Percentiles rank a stretch among this genome's conserved stretches.
phyloP scores from a whole-genome alignment of 2,888 invertebrate species.

The Xylophagus ater region DNA sequence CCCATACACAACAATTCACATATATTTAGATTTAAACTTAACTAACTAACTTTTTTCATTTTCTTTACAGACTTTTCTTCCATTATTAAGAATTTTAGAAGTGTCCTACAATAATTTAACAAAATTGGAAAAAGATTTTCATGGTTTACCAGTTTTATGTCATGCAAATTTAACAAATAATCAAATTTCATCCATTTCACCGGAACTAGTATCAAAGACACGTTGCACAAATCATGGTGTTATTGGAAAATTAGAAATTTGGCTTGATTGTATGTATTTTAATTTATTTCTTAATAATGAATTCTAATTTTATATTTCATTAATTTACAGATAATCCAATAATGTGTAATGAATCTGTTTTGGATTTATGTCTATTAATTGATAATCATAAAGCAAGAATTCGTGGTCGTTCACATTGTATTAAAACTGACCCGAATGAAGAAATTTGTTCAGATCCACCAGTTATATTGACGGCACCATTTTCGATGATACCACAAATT shows the following conservation, averaged over 20 bases:
- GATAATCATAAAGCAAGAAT: slow-evolving; percentile 62
- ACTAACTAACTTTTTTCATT: slow-evolving; percentile 3
- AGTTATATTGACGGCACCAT: slow-evolving; percentile 24
- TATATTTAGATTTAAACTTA: not conserved
- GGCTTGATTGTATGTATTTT: slow-evolving; percentile 60
- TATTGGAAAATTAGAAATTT: slow-evolving; percentile 53
- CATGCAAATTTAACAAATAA: slow-evolving; percentile 71
- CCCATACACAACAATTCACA: too few relatives aligned
- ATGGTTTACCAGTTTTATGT: slow-evolving; percentile 69
- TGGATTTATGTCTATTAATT: slow-evolving; percentile 57
- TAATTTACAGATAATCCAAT: slow-evolving; percentile 63
- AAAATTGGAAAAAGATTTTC: slow-evolving; percentile 65
- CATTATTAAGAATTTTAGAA: slow-evolving; percentile 61
- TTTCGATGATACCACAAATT: slow-evolving; percentile 24
- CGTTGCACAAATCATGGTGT: slow-evolving; percentile 70
- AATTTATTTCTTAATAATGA: slow-evolving; percentile 1
- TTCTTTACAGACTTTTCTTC: slow-evolving; percentile 59
- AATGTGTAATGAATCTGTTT: slow-evolving; percentile 60
- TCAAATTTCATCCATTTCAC: slow-evolving; percentile 57
- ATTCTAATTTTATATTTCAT: slow-evolving; percentile 5
- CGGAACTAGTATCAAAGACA: slow-evolving; percentile 67
- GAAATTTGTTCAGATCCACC: slow-evolving; percentile 35
- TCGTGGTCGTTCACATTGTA: slow-evolving; percentile 53
- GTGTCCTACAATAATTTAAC: slow-evolving; percentile 69
- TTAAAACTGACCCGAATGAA: slow-evolving; percentile 29